phyloP scores from a whole-genome alignment of 37 sponge, comb jelly and placozoan species.

The Spongia lamella region DNA sequence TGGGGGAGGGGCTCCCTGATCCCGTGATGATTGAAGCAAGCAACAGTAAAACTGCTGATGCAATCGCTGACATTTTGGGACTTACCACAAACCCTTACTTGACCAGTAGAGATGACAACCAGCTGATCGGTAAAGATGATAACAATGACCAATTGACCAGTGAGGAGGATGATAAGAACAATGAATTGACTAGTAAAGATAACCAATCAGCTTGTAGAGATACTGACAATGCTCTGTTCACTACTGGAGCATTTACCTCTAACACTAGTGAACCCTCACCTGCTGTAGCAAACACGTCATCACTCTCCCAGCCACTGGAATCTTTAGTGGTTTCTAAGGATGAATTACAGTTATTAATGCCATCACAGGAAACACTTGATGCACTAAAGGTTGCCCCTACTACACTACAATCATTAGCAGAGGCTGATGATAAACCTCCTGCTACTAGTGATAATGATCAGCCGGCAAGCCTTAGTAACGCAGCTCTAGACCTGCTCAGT shows the following conservation, averaged over 20 bases:
- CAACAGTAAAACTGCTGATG: constrained; percentile 16
- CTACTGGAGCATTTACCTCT: too few relatives aligned
- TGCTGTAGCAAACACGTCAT: too few relatives aligned
- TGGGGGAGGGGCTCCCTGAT: constrained; percentile 14
- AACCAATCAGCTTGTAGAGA: too few relatives aligned
- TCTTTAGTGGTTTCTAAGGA: too few relatives aligned
- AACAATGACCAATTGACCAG: too few relatives aligned
- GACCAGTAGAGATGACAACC: background rate
- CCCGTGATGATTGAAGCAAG: constrained; percentile 51
- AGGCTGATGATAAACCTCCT: background rate
- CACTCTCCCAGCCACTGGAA: too few relatives aligned
- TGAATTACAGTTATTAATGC: too few relatives aligned
- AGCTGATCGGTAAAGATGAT: background rate
- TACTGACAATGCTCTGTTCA: too few relatives aligned
- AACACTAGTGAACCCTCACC: too few relatives aligned
- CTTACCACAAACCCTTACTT: background rate
- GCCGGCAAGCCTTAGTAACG: background rate
- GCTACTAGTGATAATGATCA: background rate
- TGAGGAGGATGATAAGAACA: too few relatives aligned
- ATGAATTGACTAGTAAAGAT: too few relatives aligned
- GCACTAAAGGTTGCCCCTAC: background rate
- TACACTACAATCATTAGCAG: background rate
- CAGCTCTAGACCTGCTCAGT: constrained; percentile 36
- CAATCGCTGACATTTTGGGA: background rate
- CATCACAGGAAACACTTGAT: too few relatives aligned